Percentiles rank a stretch among this genome's conserved stretches.
phyloP scores from a whole-genome alignment of 2,797 vertebrate species.

The Neostethus bicornis region DNA sequence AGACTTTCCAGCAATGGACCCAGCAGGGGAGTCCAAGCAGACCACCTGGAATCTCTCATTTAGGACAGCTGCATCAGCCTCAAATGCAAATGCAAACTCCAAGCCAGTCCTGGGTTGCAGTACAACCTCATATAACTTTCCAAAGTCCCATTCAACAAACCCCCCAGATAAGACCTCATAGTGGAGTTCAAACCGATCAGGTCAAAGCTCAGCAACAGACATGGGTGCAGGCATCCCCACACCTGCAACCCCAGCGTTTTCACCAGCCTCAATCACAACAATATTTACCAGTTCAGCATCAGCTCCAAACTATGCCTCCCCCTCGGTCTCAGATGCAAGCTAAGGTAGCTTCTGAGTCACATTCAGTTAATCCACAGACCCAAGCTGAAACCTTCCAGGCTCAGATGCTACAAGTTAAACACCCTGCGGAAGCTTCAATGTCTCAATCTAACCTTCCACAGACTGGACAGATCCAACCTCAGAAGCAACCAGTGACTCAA shows the following conservation, averaged over 20 bases:
- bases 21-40: conserved; percentile 38
- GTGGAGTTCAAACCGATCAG: conserved; percentile 50
- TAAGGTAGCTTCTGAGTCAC: conserved; percentile 23
- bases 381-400: conserved; percentile 26
- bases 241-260: conserved; percentile 30
- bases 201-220: conserved; percentile 51
- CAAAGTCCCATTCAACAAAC: conserved; percentile 45
- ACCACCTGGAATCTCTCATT: conserved; percentile 29
- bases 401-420: conserved; percentile 10
- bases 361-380: conserved; percentile 19
- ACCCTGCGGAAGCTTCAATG: conserved; percentile 13
- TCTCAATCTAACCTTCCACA: conserved; percentile 29
- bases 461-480: conserved; percentile 23
- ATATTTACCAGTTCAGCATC: conserved; percentile 31
- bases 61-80: conserved; percentile 38
- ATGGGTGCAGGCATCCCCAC: conserved; percentile 36
- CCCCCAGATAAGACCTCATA: conserved; percentile 36
- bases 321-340: conserved; percentile 35
- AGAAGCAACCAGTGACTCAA: conserved; percentile 9
- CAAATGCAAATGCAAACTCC: conserved; percentile 48
- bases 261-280: conserved; percentile 43
- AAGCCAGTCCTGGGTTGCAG: conserved; percentile 55
- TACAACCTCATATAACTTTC: conserved; percentile 49
- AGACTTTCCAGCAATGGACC: conserved; percentile 52
- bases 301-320: conserved; percentile 29